A percentile compares a stretch with the other conserved stretches of the same genome.
phyloP scores from a whole-genome alignment of 1,140 invertebrate genomes.

The Ceratina calcarata region DNA sequence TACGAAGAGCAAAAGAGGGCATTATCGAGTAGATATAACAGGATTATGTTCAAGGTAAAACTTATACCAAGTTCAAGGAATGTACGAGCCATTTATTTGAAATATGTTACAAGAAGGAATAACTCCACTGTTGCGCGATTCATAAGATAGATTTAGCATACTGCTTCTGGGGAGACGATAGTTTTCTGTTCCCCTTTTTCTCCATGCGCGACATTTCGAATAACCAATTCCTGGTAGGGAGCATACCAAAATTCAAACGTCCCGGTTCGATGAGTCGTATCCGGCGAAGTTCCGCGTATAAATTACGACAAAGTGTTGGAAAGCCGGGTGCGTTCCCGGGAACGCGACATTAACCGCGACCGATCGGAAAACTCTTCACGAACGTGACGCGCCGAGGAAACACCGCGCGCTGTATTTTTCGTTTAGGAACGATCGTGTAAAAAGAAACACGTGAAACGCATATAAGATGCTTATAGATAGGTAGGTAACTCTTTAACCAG shows the following conservation, averaged over 20 bases:
- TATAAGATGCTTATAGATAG: not conserved
- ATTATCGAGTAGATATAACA: no score
- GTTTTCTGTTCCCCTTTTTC: not conserved
- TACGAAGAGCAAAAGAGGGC: no score
- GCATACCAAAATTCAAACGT: not conserved
- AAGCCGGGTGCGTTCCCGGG: not conserved
- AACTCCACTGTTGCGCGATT: not conserved
- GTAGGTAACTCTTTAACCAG: no score
- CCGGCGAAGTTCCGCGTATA: slow-evolving; percentile 15
- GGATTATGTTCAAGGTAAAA: no score
- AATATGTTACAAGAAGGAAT: no score
- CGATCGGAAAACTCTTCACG: slow-evolving; percentile 27
- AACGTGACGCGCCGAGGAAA: slow-evolving; percentile 1
- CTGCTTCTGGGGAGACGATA: not conserved
- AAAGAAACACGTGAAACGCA: not conserved
- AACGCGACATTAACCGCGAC: not conserved
- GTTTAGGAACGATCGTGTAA: not conserved
- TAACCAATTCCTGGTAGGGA: no score
- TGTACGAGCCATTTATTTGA: no score
- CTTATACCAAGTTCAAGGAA: no score
- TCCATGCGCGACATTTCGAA: not conserved
- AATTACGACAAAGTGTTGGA: slow-evolving; percentile 8
- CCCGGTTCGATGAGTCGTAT: not conserved
- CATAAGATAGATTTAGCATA: not conserved
- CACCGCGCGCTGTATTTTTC: not conserved